Percentiles rank a stretch among this genome's conserved stretches.
phyloP scores from a whole-genome alignment of 2,113 vertebrate genomes.

The Pedetes capensis region DNA sequence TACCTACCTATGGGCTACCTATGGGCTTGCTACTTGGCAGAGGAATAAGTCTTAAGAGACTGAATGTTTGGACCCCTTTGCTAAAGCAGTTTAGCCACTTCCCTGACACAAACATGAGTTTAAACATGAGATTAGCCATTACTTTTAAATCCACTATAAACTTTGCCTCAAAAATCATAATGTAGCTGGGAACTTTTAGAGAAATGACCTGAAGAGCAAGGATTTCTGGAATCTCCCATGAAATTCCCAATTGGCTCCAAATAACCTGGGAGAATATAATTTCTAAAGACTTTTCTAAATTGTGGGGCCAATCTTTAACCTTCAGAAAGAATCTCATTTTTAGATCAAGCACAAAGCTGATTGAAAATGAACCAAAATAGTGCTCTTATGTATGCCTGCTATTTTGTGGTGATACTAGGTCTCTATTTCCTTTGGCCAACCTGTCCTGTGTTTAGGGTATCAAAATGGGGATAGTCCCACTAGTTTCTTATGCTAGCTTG shows the following conservation, averaged over 20 bases:
- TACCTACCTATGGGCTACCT: not conserved
- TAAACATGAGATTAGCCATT: not conserved
- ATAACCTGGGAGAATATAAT: not conserved
- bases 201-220: not conserved
- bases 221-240: not conserved
- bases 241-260: not conserved
- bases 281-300: not conserved
- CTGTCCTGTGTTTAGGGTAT: not conserved
- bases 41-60: not conserved
- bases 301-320: not conserved
- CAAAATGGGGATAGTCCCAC: not conserved
- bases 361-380: not conserved
- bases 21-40: not conserved
- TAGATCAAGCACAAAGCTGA: not conserved
- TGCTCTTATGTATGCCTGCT: not conserved
- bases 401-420: not conserved
- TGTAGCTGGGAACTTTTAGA: not conserved
- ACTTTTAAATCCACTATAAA: not conserved
- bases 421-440: not conserved
- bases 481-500: not conserved
- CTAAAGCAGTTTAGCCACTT: not conserved
- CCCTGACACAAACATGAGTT: not conserved
- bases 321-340: not conserved
- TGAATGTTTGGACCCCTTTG: not conserved
- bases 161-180: not conserved